These are phyloP conservation scores for Gracilinanus agilis DNA, from an alignment of 2,113 vertebrate genomes.

Conservation along the genomic window DNA sequence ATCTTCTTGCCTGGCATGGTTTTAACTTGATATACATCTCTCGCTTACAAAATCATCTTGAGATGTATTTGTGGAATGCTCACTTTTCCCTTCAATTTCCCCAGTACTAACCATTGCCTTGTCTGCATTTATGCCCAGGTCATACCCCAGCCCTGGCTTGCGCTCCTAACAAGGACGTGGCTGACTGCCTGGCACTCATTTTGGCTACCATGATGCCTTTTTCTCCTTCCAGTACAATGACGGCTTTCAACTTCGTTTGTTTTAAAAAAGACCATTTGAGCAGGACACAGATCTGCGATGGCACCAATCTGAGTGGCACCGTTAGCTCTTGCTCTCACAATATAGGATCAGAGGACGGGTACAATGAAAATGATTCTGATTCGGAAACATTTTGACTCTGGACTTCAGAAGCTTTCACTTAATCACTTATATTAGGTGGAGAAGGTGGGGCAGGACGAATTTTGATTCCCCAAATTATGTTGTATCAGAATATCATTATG, in stretches of 20 bases:
- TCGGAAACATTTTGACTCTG: constrained; percentile 94
- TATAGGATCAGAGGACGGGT: constrained; percentile 87
- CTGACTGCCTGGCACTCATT: constrained; percentile 99
- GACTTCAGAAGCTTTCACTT: constrained; percentile 43
- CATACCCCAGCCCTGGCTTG: constrained; percentile 99
- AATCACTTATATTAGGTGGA: constrained; percentile 32
- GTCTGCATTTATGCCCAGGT: constrained; percentile 94
- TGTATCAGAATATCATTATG: constrained; percentile 55
- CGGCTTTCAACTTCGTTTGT: constrained; percentile 92
- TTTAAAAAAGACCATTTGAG: constrained; percentile 91
- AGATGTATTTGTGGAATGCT: constrained; percentile 82
- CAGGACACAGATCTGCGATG: constrained; percentile 86
- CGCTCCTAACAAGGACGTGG: constrained; percentile 97
- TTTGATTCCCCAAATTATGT: constrained; percentile 67
- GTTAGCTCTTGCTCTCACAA: constrained; percentile 85
- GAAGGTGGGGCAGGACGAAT: constrained; percentile 38
- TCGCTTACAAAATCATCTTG: constrained; percentile 56
- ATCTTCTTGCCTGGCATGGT: constrained; percentile 78
- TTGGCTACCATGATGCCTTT: constrained; percentile 99
- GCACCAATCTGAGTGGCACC: constrained; percentile 87
- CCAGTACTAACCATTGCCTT: constrained; percentile 85
- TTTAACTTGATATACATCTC: constrained; percentile 81
- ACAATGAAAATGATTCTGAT: constrained; percentile 95
- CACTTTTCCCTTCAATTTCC: constrained; percentile 66
- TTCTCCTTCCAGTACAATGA: constrained; percentile 97